phyloP scores from a whole-genome alignment of 2,888 invertebrate genomes.

The Myathropa florea region DNA sequence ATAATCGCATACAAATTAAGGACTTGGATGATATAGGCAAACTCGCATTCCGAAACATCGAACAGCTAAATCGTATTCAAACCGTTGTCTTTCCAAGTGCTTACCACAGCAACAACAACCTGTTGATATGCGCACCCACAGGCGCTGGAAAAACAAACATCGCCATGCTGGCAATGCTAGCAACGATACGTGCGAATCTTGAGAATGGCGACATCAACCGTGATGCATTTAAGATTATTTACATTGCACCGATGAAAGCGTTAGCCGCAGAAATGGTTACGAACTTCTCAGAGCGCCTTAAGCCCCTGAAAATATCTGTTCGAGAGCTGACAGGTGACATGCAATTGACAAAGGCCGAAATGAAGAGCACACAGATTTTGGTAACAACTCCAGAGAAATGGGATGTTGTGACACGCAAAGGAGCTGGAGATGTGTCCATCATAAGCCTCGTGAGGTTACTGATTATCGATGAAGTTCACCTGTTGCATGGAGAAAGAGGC shows the following conservation, averaged over 20 bases:
- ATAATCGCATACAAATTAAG: constrained; percentile 83
- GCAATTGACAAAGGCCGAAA: constrained; percentile 96
- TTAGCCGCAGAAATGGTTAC: constrained; percentile 98
- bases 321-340: constrained; percentile 98
- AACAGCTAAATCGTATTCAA: constrained; percentile 95
- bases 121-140: constrained; percentile 98
- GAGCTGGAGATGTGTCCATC: constrained; percentile 92
- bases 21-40: constrained; percentile 88
- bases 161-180: constrained; percentile 94
- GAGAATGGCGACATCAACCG: constrained; percentile 91
- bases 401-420: constrained; percentile 99
- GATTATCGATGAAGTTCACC: constrained; percentile 98
- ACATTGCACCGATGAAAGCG: constrained; percentile 99
- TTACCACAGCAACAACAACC: constrained; percentile 97
- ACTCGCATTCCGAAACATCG: constrained; percentile 93
- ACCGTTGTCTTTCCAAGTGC: constrained; percentile 97
- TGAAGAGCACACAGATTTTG: constrained; percentile 97
- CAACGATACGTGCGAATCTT: constrained; percentile 93
- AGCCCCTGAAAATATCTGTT: constrained; percentile 89
- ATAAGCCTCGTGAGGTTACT: constrained; percentile 94
- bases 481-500: constrained; percentile 97
- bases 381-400: constrained; percentile 99
- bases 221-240: constrained; percentile 98
- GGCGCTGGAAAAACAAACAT: constrained; percentile 99
- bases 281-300: constrained; percentile 92